Percentiles rank a stretch among this genome's conserved stretches.
Conservation (phyloP, 2,888 invertebrate species). For the Gibbula magus region DNA sequence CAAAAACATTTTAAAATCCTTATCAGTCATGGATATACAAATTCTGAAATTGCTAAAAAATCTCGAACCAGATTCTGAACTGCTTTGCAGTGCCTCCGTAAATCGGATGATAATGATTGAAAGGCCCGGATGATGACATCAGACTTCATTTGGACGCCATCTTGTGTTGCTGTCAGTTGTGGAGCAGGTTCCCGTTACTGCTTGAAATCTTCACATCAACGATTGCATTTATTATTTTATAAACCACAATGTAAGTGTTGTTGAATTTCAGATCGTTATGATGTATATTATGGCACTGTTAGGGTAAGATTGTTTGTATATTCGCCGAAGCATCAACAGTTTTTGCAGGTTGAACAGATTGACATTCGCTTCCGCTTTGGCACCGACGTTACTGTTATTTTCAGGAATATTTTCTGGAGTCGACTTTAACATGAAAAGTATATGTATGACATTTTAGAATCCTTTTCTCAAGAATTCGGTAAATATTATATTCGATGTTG, state of each 20-base stretch:
- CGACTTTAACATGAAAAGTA: too few relatives aligned
- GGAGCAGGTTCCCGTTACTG: background rate
- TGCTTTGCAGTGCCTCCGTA: too few relatives aligned
- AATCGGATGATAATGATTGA: slow-evolving; percentile 25
- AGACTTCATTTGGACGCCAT: slow-evolving; percentile 45
- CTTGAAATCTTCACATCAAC: slow-evolving; percentile 20
- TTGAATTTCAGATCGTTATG: background rate
- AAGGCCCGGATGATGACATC: slow-evolving; percentile 59
- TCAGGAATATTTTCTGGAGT: too few relatives aligned
- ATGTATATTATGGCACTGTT: background rate
- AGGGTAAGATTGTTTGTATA: background rate
- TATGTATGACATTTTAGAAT: too few relatives aligned
- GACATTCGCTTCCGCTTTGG: slow-evolving; percentile 2
- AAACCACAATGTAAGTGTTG: slow-evolving; percentile 22
- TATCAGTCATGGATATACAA: too few relatives aligned
- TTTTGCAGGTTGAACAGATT: background rate
- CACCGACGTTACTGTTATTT: background rate
- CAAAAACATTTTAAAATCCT: too few relatives aligned
- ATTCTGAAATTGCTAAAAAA: too few relatives aligned
- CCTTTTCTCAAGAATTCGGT: too few relatives aligned
- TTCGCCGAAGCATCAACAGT: background rate
- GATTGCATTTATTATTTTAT: slow-evolving; percentile 3
- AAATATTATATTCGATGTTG: too few relatives aligned
- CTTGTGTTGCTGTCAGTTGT: slow-evolving; percentile 26
- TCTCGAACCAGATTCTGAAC: too few relatives aligned